These are phyloP conservation scores for Ameiurus melas DNA, from an alignment of 2,113 vertebrate genomes.

Conservation along the genomic window DNA sequence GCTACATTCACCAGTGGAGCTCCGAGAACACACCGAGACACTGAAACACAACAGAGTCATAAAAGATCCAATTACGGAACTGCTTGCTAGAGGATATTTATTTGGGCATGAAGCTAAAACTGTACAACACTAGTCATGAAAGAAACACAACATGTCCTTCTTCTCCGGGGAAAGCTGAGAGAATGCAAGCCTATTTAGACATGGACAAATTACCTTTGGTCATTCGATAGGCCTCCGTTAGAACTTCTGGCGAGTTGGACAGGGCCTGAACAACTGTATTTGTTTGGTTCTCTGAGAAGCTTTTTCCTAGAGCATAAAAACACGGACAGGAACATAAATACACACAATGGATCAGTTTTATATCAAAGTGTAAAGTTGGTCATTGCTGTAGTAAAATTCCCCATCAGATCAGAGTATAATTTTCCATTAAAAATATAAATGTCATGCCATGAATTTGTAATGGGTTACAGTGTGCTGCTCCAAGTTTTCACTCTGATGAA, in stretches of 20 bases:
- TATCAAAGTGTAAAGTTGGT: not conserved
- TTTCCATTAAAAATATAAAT: not conserved
- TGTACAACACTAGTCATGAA: not conserved
- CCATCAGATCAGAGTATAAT: not conserved
- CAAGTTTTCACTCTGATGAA: conserved; percentile 11
- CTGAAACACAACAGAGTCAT: conserved; percentile 61
- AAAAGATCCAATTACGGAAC: conserved; percentile 17
- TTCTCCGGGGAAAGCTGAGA: conserved; percentile 7
- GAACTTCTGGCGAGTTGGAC: conserved; percentile 65
- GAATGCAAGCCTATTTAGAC: not conserved
- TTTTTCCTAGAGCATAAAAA: conserved; percentile 67
- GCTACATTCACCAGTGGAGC: conserved; percentile 58
- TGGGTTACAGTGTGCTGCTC: not conserved
- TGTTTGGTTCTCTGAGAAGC: conserved; percentile 58
- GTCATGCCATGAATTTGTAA: not conserved
- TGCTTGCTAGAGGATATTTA: not conserved
- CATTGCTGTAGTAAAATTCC: not conserved
- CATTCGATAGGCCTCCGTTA: conserved; percentile 66
- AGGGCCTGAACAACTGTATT: conserved; percentile 60
- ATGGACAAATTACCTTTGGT: conserved; percentile 64
- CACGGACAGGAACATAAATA: conserved; percentile 27
- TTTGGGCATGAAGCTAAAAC: not conserved
- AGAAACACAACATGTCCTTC: conserved; percentile 2
- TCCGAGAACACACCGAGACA: conserved; percentile 51
- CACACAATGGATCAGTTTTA: not conserved